These are phyloP conservation scores for Astreopora myriophthalma DNA, from an alignment of 64 coral and sea anemone species.

Conservation along the genomic window DNA sequence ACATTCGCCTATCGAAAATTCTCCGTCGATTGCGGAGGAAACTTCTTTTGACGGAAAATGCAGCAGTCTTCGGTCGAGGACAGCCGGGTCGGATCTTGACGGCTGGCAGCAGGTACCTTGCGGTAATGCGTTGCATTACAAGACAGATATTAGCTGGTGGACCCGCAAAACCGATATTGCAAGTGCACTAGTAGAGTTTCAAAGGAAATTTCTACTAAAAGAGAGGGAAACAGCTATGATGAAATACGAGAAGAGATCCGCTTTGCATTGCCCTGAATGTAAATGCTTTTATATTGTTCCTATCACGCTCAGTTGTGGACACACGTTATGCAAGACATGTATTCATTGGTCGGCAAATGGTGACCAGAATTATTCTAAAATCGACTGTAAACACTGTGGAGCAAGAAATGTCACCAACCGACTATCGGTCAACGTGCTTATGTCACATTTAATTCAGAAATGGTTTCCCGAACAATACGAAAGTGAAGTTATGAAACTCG, in stretches of 20 bases:
- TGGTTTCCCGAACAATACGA: slow-evolving; percentile 68
- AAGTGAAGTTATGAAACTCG: neutral
- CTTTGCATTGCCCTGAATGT: slow-evolving; percentile 64
- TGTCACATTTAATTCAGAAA: slow-evolving; percentile 67
- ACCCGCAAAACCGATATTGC: neutral
- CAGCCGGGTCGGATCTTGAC: neutral
- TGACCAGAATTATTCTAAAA: slow-evolving; percentile 27
- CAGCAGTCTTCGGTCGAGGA: neutral
- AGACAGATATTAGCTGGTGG: neutral
- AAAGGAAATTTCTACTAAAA: slow-evolving; percentile 2
- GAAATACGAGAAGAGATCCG: neutral
- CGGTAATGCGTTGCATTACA: neutral
- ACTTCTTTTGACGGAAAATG: neutral
- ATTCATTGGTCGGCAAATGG: slow-evolving; percentile 18
- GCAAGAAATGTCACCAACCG: neutral
- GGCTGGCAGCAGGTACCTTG: neutral
- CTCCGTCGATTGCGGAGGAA: neutral
- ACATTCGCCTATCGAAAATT: neutral
- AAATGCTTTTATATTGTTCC: slow-evolving; percentile 47
- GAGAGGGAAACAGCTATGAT: neutral
- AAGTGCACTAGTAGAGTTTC: slow-evolving; percentile 40
- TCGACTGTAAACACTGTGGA: slow-evolving; percentile 54
- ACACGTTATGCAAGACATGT: slow-evolving; percentile 88
- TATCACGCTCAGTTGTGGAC: slow-evolving; percentile 85
- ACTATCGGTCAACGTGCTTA: slow-evolving; percentile 63